Evolutionary conservation across 2,797 vertebrate genomes (phyloP).

Genomic region (Cirrhinus mrigala): DNA sequence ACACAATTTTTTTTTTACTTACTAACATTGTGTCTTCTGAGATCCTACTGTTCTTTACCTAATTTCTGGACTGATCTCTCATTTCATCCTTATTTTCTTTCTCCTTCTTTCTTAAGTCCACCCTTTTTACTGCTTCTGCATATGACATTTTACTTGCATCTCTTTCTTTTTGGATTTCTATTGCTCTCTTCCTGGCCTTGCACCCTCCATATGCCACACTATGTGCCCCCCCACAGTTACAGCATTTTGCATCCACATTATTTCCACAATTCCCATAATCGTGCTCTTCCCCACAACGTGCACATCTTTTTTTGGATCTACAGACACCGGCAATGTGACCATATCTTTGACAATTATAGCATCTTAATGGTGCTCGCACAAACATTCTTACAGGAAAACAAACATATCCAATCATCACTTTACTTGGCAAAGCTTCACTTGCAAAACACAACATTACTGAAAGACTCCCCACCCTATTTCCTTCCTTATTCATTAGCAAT

Average conservation of each 20-base stretch:
- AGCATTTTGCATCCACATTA: not conserved
- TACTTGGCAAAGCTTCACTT: not conserved
- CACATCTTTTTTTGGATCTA: conserved; percentile 15
- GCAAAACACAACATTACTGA: conserved; percentile 6
- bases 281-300: not conserved
- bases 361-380: not conserved
- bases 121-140: not conserved
- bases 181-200: not conserved
- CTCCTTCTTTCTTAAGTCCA: too few species aligned
- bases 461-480: not conserved
- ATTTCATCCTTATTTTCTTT: too few species aligned
- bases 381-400: not conserved
- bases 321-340: conserved; percentile 15
- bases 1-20: not conserved
- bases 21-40: not conserved
- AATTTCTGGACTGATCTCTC: too few species aligned
- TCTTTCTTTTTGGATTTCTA: not conserved
- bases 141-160: not conserved
- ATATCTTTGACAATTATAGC: not conserved
- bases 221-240: conserved; percentile 23
- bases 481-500: not conserved
- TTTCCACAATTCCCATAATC: not conserved
- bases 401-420: conserved; percentile 1
- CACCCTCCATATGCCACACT: conserved; percentile 23
- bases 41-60: too few species aligned